A percentile compares a stretch with the other conserved stretches of the same genome.
These are phyloP conservation scores for Lanistes nyassanus DNA, from an alignment of 1,140 invertebrate species.

Conservation along the genomic window DNA sequence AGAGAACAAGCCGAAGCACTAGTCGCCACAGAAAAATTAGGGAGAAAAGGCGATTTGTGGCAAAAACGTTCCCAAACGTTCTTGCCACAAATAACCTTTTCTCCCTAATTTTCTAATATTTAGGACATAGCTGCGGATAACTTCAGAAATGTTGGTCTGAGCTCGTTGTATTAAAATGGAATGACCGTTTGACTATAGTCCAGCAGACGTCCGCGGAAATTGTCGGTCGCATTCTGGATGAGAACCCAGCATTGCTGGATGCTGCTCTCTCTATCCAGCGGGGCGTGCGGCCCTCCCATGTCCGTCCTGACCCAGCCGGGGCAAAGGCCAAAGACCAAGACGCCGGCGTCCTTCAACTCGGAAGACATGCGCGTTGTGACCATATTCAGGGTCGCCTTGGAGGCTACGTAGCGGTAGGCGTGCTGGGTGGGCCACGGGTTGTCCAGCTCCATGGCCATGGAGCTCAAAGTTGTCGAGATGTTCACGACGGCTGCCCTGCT, in stretches of 20 bases:
- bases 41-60: no score
- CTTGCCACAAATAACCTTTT: no score
- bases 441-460: not conserved
- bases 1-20: no score
- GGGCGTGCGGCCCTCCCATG: conserved; percentile 85
- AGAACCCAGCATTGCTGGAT: not conserved
- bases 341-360: conserved; percentile 81
- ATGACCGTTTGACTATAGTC: no score
- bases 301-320: conserved; percentile 92
- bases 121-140: no score
- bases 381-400: conserved; percentile 82
- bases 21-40: no score
- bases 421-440: not conserved
- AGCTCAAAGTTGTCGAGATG: not conserved
- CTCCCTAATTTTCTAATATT: no score
- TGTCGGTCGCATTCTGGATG: not conserved
- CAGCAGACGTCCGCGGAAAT: no score
- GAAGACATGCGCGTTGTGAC: conserved; percentile 85
- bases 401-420: conserved; percentile 26
- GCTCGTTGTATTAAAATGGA: no score
- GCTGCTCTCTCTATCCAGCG: not conserved
- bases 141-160: no score
- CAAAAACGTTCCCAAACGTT: no score
- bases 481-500: conserved; percentile 5
- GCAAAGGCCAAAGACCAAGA: conserved; percentile 81